Evolutionary conservation across 2,113 vertebrate genomes (phyloP), one percentile per base, ranked within the genome.

Genomic region (Coreoperca whiteheadi): DNA sequence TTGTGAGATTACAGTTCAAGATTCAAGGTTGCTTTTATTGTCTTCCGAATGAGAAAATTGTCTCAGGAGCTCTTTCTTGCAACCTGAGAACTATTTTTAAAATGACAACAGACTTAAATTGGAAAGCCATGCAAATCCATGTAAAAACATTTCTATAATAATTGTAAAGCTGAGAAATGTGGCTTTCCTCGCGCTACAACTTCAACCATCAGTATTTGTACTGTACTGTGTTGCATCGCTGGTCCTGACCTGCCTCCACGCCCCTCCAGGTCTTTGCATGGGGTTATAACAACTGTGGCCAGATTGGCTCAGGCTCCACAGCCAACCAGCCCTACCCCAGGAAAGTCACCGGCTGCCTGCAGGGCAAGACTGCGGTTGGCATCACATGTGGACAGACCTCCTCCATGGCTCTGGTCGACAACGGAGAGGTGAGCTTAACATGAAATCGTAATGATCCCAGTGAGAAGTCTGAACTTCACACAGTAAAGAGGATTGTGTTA

Each of bases 211-310:
- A 16, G 9, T n/a, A 61, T 14, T 11, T 46, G 50, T n/a, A n/a
- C n/a, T n/a, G n/a, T n/a, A 18, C 7, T 8, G 30, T 18, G 41
- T 39, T 20, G 51, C 16, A 4, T 23, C 41, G 18, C 56, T 43
- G 10, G 7, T 39, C 50, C 51, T 71, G 51, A 71, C 32, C 69
- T 25, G 16, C 14, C 21, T 32, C 50, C 1, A 28, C 54, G 25
- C 20, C 11, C 16, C 11, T 69, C 37, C 82, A 99, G 98, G 96
- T 99, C 0, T 99, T 96, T 18, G 96, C 97, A 0, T 99, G 98
- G 98, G 98, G 98, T 79, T 98, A 98, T 77, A 99, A 99, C 63
- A 99, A 98, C 94, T 98, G 97, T 65, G 98, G 98, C 54, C 98
- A 99, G 75, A 96, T 99, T 74, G 98, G 98, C 69, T 98, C 97